These are phyloP conservation scores for Physella acuta DNA, from an alignment of 1,140 invertebrate genomes.

Conservation along the genomic window DNA sequence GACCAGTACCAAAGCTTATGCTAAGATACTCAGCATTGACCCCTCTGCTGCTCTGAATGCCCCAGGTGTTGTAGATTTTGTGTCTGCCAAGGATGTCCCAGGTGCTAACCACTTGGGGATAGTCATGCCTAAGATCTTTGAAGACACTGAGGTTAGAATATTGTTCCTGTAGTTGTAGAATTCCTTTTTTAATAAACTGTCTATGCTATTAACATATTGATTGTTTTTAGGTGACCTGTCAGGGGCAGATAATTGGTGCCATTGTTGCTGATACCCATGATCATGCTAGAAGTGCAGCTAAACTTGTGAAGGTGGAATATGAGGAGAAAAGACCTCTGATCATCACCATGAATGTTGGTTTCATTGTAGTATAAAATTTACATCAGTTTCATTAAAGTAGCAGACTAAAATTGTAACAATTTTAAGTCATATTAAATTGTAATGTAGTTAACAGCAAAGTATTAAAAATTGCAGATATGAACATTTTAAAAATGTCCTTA, in stretches of 20 bases:
- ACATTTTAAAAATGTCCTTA: no score
- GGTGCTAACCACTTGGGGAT: constrained; percentile 39
- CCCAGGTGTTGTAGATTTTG: constrained; percentile 66
- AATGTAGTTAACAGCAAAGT: no score
- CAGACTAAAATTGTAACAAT: no score
- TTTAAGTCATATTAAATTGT: no score
- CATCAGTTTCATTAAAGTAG: no score
- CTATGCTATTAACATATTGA: background rate
- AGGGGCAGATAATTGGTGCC: constrained; percentile 52
- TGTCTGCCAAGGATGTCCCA: constrained; percentile 52
- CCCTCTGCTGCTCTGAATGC: constrained; percentile 70
- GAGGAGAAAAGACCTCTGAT: constrained; percentile 70
- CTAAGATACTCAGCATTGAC: constrained; percentile 73
- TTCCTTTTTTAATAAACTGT: background rate
- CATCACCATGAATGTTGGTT: constrained; percentile 74
- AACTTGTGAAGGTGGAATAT: constrained; percentile 46
- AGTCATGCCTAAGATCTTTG: constrained; percentile 45
- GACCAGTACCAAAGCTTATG: constrained; percentile 77
- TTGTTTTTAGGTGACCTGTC: constrained; percentile 64
- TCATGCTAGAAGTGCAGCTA: constrained; percentile 45
- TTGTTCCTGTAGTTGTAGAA: background rate
- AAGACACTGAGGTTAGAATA: constrained; percentile 37
- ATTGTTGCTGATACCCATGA: constrained; percentile 46
- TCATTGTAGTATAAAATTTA: no score
- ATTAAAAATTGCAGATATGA: no score